Evolutionary conservation across 92 coral and sea anemone genomes (phyloP).

Genomic region (Actinostola sp.): DNA sequence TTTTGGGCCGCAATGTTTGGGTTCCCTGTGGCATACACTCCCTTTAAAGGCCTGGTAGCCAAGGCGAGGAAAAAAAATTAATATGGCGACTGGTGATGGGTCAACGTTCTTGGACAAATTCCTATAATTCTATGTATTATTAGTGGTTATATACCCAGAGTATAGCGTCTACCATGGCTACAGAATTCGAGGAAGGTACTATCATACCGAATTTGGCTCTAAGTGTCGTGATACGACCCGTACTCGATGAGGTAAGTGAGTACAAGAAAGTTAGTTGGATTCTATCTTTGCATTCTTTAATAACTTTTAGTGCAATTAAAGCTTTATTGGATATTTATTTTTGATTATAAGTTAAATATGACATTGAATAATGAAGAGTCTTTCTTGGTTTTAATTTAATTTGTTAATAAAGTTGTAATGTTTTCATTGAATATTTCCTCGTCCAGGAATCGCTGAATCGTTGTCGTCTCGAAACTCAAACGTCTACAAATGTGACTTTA

Average conservation of each 20-base stretch:
- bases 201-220: slow-evolving; percentile 93
- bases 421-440: too few species aligned
- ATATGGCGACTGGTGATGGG: background rate
- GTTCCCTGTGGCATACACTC: slow-evolving; percentile 28
- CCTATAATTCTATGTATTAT: background rate
- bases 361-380: too few species aligned
- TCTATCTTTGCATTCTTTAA: background rate
- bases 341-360: too few species aligned
- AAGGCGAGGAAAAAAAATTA: background rate
- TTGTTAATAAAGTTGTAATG: too few species aligned
- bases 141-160: background rate
- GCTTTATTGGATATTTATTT: too few species aligned
- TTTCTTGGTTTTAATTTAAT: too few species aligned
- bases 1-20: too few species aligned
- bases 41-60: slow-evolving; percentile 25
- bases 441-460: too few species aligned
- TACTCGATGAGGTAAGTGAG: slow-evolving; percentile 87
- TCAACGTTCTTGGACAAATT: background rate
- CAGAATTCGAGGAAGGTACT: slow-evolving; percentile 78
- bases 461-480: too few species aligned
- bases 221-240: slow-evolving; percentile 82
- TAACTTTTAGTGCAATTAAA: too few species aligned
- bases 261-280: too few species aligned
- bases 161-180: slow-evolving; percentile 30
- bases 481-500: too few species aligned